Conservation (phyloP, 1,140 invertebrate species). For the Drosophila asahinai region DNA sequence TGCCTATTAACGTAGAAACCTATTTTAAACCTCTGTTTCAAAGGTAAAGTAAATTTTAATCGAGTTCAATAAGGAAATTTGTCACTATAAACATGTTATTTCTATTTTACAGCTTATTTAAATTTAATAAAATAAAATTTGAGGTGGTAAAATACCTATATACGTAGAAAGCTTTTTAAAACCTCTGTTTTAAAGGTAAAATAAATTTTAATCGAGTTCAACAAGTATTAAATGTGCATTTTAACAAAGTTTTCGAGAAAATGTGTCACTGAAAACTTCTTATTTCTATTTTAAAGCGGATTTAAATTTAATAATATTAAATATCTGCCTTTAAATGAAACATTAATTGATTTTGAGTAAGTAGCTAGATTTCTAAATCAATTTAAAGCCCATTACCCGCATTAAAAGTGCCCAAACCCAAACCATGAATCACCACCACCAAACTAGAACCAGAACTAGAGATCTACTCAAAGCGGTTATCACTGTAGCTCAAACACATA, state of each 20-base stretch:
- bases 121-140: too few species aligned
- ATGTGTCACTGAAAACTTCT: too few species aligned
- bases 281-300: too few species aligned
- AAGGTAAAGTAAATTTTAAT: background rate
- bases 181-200: too few species aligned
- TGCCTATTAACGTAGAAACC: background rate
- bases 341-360: slow-evolving; percentile 5
- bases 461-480: slow-evolving; percentile 27
- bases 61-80: background rate
- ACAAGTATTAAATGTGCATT: background rate
- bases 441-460: background rate
- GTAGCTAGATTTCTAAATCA: background rate
- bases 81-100: background rate
- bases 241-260: too few species aligned
- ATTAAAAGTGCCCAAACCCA: background rate
- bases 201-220: background rate
- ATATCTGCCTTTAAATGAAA: too few species aligned
- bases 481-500: slow-evolving; percentile 43
- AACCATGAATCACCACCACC: background rate
- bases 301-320: too few species aligned
- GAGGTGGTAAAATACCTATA: background rate
- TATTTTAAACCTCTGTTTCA: background rate
- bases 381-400: slow-evolving; percentile 21
- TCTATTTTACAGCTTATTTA: background rate
- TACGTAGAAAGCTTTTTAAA: background rate